These are phyloP conservation scores for Achatina immaculata DNA, from an alignment of 1,140 invertebrate species.

Conservation along the genomic window DNA sequence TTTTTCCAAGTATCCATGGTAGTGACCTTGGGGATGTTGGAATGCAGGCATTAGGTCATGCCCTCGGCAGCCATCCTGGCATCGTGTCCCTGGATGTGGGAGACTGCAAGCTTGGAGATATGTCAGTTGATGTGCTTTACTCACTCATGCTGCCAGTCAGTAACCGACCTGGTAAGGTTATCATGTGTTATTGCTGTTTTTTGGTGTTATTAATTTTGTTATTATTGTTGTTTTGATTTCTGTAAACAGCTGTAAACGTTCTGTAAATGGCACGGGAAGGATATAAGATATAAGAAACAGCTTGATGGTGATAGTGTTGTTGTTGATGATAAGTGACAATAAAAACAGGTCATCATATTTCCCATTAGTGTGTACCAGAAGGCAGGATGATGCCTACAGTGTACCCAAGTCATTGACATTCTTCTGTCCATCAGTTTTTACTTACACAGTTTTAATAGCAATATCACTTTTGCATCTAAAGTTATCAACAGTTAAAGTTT, in stretches of 20 bases:
- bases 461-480: too few species aligned
- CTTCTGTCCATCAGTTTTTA: too few species aligned
- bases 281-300: too few species aligned
- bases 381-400: too few species aligned
- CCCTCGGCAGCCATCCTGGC: conserved; percentile 49
- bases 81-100: conserved; percentile 62
- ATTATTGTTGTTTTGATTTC: background rate
- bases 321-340: too few species aligned
- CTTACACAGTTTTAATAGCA: too few species aligned
- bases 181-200: background rate
- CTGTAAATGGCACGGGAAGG: too few species aligned
- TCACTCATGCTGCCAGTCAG: conserved; percentile 53
- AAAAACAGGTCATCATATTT: too few species aligned
- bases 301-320: too few species aligned
- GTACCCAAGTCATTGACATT: too few species aligned
- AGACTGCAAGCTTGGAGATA: conserved; percentile 61
- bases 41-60: conserved; percentile 48
- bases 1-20: conserved; percentile 58
- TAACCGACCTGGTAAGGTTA: conserved; percentile 57
- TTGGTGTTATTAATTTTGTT: background rate
- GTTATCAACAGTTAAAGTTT: too few species aligned
- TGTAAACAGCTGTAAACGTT: conserved; percentile 3
- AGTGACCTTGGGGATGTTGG: conserved; percentile 58
- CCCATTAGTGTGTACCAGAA: too few species aligned
- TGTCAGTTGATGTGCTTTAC: conserved; percentile 51